phyloP scores from a whole-genome alignment of 1,140 invertebrate genomes.

The Lucilia cuprina region DNA sequence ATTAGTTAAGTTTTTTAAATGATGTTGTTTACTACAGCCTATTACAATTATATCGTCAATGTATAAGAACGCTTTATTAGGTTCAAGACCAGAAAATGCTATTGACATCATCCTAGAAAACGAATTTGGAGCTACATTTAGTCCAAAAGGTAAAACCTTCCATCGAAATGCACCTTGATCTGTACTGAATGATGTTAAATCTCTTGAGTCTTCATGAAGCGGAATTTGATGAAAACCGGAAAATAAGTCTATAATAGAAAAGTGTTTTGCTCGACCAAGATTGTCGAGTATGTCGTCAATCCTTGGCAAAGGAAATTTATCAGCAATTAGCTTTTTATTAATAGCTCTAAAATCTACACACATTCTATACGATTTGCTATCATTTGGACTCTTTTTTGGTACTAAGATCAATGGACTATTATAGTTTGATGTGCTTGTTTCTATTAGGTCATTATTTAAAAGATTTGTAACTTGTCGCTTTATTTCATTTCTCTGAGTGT shows the following conservation, averaged over 20 bases:
- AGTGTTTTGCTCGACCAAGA: constrained; percentile 56
- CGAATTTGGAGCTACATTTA: constrained; percentile 32
- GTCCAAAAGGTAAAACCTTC: constrained; percentile 37
- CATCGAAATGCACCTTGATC: constrained; percentile 24
- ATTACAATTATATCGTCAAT: constrained; percentile 39
- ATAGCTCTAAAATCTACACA: constrained; percentile 46
- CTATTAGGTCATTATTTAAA: constrained; percentile 42
- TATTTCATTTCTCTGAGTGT: constrained; percentile 44
- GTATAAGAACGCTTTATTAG: constrained; percentile 42
- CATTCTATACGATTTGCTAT: constrained; percentile 40
- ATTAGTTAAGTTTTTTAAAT: constrained; percentile 39
- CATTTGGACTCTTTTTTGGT: constrained; percentile 42
- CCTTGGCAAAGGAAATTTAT: constrained; percentile 63
- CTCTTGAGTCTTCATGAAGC: constrained; percentile 55
- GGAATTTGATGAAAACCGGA: constrained; percentile 62
- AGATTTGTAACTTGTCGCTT: constrained; percentile 43
- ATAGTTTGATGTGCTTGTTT: constrained; percentile 42
- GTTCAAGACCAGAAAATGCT: not conserved
- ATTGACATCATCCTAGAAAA: constrained; percentile 16
- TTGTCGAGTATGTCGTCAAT: not conserved
- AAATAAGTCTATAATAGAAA: constrained; percentile 43
- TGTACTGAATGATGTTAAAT: constrained; percentile 34
- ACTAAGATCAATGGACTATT: constrained; percentile 44
- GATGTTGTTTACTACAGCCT: constrained; percentile 34
- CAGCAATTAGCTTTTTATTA: constrained; percentile 45